Percentiles rank a stretch among this genome's conserved stretches.
These are phyloP conservation scores for Gortyna flavago DNA, from an alignment of 2,888 invertebrate genomes.

Conservation along the genomic window DNA sequence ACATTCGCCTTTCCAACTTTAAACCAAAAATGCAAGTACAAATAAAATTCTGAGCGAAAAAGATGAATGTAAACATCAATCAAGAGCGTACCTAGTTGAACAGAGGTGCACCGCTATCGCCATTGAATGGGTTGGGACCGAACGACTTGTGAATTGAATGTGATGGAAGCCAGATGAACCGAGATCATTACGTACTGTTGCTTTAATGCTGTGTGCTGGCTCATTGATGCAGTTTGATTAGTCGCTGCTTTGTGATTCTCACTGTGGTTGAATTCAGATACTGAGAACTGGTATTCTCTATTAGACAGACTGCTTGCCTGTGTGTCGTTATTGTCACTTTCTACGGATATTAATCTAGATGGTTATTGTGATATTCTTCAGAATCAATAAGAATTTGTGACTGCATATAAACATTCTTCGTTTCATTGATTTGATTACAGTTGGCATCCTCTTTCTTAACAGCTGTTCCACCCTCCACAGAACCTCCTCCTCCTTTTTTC, in stretches of 20 bases:
- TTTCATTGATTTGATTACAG: neutral
- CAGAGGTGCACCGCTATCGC: slow-evolving; percentile 46
- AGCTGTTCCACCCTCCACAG: neutral
- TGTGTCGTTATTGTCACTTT: neutral
- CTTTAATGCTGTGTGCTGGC: slow-evolving; percentile 35
- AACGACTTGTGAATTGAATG: slow-evolving; percentile 66
- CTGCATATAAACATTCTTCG: neutral
- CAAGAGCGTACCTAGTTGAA: slow-evolving; percentile 48
- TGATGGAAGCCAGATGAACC: slow-evolving; percentile 70
- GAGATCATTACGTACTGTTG: slow-evolving; percentile 65
- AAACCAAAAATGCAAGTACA: neutral
- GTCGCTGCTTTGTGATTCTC: slow-evolving; percentile 38
- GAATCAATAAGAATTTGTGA: neutral
- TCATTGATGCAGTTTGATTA: slow-evolving; percentile 51
- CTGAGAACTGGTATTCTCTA: slow-evolving; percentile 12
- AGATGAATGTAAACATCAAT: slow-evolving; percentile 57
- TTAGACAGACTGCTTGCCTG: neutral
- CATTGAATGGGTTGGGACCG: slow-evolving; percentile 57
- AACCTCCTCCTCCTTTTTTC: neutral
- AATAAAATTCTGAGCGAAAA: slow-evolving; percentile 44
- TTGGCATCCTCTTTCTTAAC: neutral
- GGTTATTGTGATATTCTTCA: neutral
- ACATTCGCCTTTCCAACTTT: neutral
- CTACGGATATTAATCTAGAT: neutral
- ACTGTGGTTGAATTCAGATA: slow-evolving; percentile 28